phyloP scores from a whole-genome alignment of 1,140 invertebrate species.

The Planococcus citri region DNA sequence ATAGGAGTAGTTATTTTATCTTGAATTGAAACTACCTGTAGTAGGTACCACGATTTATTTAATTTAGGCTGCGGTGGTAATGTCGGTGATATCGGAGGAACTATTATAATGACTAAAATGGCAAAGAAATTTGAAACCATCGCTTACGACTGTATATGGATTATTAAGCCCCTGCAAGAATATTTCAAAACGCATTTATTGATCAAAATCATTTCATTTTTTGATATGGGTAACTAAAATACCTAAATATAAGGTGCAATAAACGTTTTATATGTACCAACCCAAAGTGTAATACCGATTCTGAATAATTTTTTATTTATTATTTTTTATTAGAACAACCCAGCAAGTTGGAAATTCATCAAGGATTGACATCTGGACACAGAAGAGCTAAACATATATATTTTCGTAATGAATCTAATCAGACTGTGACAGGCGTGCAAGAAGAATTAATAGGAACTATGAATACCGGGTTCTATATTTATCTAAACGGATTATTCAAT shows the following conservation, averaged over 20 bases:
- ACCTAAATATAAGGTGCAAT: not conserved
- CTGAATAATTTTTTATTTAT: too few relatives aligned
- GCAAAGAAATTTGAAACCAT: conserved; percentile 40
- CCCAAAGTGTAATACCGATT: too few relatives aligned
- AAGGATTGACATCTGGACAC: conserved; percentile 45
- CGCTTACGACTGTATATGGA: conserved; percentile 59
- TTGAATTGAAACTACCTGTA: too few relatives aligned
- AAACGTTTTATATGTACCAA: too few relatives aligned
- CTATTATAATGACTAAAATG: conserved; percentile 69
- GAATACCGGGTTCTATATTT: conserved; percentile 53
- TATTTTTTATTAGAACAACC: not conserved
- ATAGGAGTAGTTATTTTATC: too few relatives aligned
- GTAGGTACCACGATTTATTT: too few relatives aligned
- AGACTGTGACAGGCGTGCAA: not conserved
- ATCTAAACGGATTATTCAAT: conserved; percentile 48
- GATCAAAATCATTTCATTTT: conserved; percentile 49
- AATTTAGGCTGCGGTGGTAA: conserved; percentile 52
- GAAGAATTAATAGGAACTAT: conserved; percentile 47
- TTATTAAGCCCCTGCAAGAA: conserved; percentile 51
- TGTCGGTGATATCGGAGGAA: conserved; percentile 56
- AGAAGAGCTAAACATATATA: not conserved
- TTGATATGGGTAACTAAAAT: conserved; percentile 47
- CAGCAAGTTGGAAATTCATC: conserved; percentile 37
- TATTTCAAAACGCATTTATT: conserved; percentile 58
- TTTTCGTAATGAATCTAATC: too few relatives aligned